Percentiles rank a stretch among this genome's conserved stretches.
Evolutionary conservation across 2,113 vertebrate species (phyloP).

Genomic region (Melanerpes formicivorus): DNA sequence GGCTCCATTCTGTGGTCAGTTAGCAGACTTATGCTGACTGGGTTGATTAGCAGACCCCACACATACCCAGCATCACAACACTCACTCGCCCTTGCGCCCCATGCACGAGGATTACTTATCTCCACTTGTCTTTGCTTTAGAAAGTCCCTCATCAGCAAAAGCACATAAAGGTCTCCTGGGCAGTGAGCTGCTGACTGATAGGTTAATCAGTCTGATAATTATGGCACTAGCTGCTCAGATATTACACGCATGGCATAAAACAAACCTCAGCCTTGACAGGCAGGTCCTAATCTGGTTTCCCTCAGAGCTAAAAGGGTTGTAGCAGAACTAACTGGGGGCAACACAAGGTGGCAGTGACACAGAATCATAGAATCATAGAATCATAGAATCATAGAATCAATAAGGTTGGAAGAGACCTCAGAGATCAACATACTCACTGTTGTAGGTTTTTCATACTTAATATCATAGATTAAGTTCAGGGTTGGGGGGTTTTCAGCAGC

Average conservation of each 20-base stretch:
- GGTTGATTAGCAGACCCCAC: background rate
- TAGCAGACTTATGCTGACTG: fast-evolving
- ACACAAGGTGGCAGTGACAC: background rate
- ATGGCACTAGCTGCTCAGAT: background rate
- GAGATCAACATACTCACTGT: background rate
- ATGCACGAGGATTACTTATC: background rate
- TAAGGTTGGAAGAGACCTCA: too few species aligned
- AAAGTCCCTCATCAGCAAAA: background rate
- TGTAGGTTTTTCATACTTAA: background rate
- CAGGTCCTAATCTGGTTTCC: constrained; percentile 3
- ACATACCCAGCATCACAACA: background rate
- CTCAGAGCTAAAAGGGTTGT: background rate
- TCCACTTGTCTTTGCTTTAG: background rate
- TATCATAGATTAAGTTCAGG: background rate
- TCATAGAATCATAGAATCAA: too few species aligned
- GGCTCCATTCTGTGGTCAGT: background rate
- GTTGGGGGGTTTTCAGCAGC: background rate
- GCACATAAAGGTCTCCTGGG: background rate
- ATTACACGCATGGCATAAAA: background rate
- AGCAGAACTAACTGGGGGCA: background rate
- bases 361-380: too few species aligned
- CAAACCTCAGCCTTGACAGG: background rate
- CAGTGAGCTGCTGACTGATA: background rate
- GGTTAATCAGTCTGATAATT: background rate
- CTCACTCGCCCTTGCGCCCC: background rate